These are phyloP conservation scores for Zapus hudsonius DNA, from an alignment of 2,113 vertebrate genomes.

Conservation along the genomic window DNA sequence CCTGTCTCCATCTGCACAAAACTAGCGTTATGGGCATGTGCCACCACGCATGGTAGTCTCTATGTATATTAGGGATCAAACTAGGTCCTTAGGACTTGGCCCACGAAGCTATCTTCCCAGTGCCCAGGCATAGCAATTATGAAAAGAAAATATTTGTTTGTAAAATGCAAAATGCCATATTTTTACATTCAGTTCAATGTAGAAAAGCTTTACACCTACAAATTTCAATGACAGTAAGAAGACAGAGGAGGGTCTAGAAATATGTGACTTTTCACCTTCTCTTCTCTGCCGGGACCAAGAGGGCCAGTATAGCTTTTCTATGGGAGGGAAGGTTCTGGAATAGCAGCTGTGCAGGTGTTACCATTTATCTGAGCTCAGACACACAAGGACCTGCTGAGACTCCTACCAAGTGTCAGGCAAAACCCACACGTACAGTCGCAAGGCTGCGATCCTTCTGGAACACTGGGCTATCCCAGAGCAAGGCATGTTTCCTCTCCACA, in stretches of 20 bases:
- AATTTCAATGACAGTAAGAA: neutral
- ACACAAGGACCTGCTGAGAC: neutral
- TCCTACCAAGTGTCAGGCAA: neutral
- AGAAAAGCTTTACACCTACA: neutral
- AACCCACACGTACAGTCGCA: neutral
- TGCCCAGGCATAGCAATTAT: neutral
- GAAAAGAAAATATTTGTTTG: neutral
- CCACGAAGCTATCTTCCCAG: too few relatives aligned
- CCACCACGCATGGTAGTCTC: too few relatives aligned
- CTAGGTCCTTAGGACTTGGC: too few relatives aligned
- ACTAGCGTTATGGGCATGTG: too few relatives aligned
- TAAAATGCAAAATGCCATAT: neutral
- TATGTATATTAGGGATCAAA: too few relatives aligned
- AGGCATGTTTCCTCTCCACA: neutral
- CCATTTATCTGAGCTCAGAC: too few relatives aligned
- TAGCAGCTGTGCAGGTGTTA: neutral
- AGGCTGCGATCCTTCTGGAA: neutral
- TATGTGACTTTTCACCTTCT: neutral
- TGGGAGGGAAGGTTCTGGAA: neutral
- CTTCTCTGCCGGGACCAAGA: neutral
- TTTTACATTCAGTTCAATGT: neutral
- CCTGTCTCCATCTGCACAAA: too few relatives aligned
- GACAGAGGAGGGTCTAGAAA: conserved; percentile 6
- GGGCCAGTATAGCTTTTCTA: neutral
- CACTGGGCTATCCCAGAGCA: neutral